These are phyloP conservation scores for Gymnosoma rotundatum DNA, from an alignment of 2,888 invertebrate genomes.

Conservation along the genomic window DNA sequence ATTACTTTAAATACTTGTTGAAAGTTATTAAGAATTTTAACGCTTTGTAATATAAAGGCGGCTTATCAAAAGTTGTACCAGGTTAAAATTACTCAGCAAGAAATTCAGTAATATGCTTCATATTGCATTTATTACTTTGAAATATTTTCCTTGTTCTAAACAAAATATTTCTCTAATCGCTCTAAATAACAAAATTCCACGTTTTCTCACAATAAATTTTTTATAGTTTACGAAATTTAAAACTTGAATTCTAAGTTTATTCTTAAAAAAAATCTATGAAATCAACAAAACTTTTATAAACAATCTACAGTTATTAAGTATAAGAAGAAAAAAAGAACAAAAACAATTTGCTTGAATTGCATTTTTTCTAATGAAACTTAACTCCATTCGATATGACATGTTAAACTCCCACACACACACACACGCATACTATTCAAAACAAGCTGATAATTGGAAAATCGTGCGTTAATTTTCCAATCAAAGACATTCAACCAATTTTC, in stretches of 20 bases:
- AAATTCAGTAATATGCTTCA: too few species aligned
- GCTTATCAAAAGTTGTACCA: too few species aligned
- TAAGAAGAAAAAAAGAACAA: background rate
- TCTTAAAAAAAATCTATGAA: background rate
- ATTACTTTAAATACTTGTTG: too few species aligned
- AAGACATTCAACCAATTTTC: background rate
- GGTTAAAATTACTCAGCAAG: too few species aligned
- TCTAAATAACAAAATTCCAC: too few species aligned
- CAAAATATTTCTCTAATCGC: too few species aligned
- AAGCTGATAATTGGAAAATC: conserved; percentile 66
- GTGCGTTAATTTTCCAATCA: conserved; percentile 60
- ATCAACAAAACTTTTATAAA: conserved; percentile 19
- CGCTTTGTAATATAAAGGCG: too few species aligned
- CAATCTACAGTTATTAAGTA: conserved; percentile 8
- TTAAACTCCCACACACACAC: conserved; percentile 13
- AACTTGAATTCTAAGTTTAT: conserved; percentile 8
- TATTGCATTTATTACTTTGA: too few species aligned
- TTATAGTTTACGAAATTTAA: conserved; percentile 29
- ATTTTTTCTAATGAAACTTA: conserved; percentile 64
- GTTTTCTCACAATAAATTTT: background rate
- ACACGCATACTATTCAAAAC: background rate
- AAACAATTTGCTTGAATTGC: conserved; percentile 65
- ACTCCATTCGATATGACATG: conserved; percentile 38
- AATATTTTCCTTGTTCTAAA: too few species aligned
- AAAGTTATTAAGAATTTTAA: too few species aligned